A percentile compares a stretch with the other conserved stretches of the same genome.
Evolutionary conservation across 2,888 invertebrate genomes (phyloP).

Genomic region (Thymelicus sylvestris): DNA sequence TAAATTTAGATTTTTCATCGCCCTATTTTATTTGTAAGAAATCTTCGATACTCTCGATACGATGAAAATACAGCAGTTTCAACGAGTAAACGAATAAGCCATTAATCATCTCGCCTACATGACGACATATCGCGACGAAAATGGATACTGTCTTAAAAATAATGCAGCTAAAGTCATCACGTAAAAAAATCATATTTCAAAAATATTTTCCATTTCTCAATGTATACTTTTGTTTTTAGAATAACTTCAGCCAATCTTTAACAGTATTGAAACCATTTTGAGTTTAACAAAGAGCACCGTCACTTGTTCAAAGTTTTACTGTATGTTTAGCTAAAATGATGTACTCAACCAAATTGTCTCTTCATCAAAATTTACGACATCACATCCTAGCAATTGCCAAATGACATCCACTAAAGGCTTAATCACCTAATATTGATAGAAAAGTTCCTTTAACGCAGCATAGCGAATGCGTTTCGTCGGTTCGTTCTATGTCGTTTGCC

Average conservation of each 20-base stretch:
- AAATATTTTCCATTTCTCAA: not conserved
- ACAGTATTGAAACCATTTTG: no score
- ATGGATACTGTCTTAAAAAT: slow-evolving; percentile 29
- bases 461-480: slow-evolving; percentile 75
- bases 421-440: slow-evolving; percentile 40
- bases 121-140: slow-evolving; percentile 35
- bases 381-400: slow-evolving; percentile 35
- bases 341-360: not conserved
- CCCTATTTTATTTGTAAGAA: not conserved
- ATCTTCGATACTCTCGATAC: slow-evolving; percentile 6
- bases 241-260: not conserved
- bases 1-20: no score
- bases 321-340: slow-evolving; percentile 1
- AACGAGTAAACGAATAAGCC: slow-evolving; percentile 2
- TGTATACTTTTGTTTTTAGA: not conserved
- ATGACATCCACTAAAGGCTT: slow-evolving; percentile 37
- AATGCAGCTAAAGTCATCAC: slow-evolving; percentile 20
- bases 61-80: slow-evolving; percentile 9
- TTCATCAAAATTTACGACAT: slow-evolving; percentile 12
- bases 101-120: slow-evolving; percentile 42
- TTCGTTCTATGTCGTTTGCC: slow-evolving; percentile 79
- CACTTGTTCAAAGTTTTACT: not conserved
- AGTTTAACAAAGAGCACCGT: not conserved
- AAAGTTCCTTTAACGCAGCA: slow-evolving; percentile 70
- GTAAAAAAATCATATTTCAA: not conserved